Conservation (phyloP, 2,888 invertebrate genomes). For the Campoletis raptor region DNA sequence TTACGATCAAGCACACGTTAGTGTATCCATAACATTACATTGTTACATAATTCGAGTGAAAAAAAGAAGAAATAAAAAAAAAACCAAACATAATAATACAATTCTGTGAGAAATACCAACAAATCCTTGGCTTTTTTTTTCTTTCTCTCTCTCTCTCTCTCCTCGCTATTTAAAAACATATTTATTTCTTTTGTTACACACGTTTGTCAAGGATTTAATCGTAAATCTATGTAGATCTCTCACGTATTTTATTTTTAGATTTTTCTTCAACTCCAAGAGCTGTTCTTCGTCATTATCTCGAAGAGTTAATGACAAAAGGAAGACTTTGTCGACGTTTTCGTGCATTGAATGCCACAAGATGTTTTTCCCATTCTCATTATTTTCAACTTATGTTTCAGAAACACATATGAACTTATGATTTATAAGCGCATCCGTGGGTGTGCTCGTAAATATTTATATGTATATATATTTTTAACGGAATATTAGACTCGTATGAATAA, state of each 20-base stretch:
- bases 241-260: neutral
- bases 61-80: conserved; percentile 4
- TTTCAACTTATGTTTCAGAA: conserved; percentile 5
- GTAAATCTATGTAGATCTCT: conserved; percentile 9
- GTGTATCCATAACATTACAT: neutral
- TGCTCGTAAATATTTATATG: neutral
- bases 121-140: conserved; percentile 5
- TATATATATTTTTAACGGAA: conserved; percentile 4
- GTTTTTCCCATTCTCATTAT: conserved; percentile 25
- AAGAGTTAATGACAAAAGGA: conserved; percentile 24
- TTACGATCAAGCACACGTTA: conserved; percentile 21
- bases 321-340: neutral
- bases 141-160: no score
- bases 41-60: conserved; percentile 33
- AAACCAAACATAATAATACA: neutral
- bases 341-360: neutral
- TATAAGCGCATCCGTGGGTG: neutral
- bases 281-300: conserved; percentile 10
- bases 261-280: neutral
- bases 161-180: neutral
- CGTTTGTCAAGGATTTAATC: conserved; percentile 18
- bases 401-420: conserved; percentile 1
- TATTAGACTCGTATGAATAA: conserved; percentile 20
- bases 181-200: neutral
- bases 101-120: conserved; percentile 30